A percentile compares a stretch with the other conserved stretches of the same genome.
These are phyloP conservation scores for Synergus umbraculus DNA, from an alignment of 2,888 invertebrate species.

Conservation along the genomic window DNA sequence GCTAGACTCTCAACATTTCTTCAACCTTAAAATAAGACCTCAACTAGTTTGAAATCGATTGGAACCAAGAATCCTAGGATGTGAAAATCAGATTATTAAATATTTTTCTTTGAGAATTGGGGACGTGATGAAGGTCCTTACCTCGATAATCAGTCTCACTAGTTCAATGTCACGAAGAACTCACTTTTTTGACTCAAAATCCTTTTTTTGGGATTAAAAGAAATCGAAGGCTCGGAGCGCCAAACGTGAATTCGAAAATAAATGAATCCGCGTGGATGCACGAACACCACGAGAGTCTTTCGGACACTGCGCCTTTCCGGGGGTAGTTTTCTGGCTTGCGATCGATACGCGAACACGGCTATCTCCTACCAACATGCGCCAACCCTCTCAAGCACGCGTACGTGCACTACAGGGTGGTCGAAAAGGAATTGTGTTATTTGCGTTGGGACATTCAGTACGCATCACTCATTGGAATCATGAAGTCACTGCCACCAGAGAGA, in stretches of 20 bases:
- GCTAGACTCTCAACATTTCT: neutral
- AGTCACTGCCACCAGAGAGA: constrained; percentile 45
- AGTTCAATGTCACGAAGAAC: constrained; percentile 28
- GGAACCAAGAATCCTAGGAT: neutral
- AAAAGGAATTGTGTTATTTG: constrained; percentile 41
- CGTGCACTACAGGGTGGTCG: constrained; percentile 56
- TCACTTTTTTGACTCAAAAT: neutral
- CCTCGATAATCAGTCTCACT: constrained; percentile 41
- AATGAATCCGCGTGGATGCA: constrained; percentile 52
- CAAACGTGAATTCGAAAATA: constrained; percentile 41
- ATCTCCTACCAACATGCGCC: constrained; percentile 58
- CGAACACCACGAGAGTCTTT: constrained; percentile 55
- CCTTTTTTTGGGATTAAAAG: constrained; percentile 7
- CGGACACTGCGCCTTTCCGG: constrained; percentile 57
- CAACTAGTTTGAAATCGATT: neutral
- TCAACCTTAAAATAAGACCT: neutral
- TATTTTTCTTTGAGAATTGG: neutral
- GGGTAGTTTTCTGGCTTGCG: constrained; percentile 57
- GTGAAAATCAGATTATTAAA: neutral
- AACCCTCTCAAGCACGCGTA: constrained; percentile 61
- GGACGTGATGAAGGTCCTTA: neutral
- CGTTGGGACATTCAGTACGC: constrained; percentile 15
- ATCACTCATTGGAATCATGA: constrained; percentile 42
- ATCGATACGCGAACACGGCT: constrained; percentile 55
- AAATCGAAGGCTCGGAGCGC: constrained; percentile 42